Evolutionary conservation across 2,888 invertebrate species (phyloP), one percentile per base, ranked within the genome.

Genomic region (Abscondita cerata): DNA sequence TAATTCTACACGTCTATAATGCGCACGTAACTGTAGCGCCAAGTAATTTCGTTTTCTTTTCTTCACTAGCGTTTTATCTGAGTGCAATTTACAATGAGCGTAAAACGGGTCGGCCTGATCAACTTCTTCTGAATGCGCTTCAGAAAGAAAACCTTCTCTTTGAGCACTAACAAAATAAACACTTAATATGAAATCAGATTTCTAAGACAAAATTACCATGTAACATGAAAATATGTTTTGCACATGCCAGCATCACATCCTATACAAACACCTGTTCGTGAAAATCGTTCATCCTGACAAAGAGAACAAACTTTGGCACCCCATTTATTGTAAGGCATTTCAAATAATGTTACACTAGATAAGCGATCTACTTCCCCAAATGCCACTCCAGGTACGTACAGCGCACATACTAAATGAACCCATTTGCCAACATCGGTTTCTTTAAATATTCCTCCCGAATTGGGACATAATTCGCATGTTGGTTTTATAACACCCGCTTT

Each of bases 161-260:
- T 98, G 97, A 0, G 97, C 97, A 82, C 95, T 95, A 72, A 66
- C 74, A 71, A 65, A 50, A 63, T 34, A 15, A 40, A 41, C 56
- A 15, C 15, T 12, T 15, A 15, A 19, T 11, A 6, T 48, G 11
- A 25, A 12, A 18, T 31, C n/a, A 44, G 25, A 18, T 18, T 9
- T 41, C n/a, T 16, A 15, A 19, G 25, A 25, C 9, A 15, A n/a
- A 68, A 75, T 79, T 81, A 92, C 92, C 98, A 99, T 9, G 98
- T 98, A 38, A 97, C 97, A 80, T 99, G 99, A 80, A 98, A 98
- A 83, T 93, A 96, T 0, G 93, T 95, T 75, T 95, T 90, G 83
- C 99, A 99, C 88, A 99, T 92, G 19, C 98, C 99, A 8, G 98
- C 98, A 82, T 99, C 99, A 81, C 99, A 99, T 64, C 93, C 92